Conservation (phyloP, 2,888 invertebrate species). For the Drosophila koepferae region DNA sequence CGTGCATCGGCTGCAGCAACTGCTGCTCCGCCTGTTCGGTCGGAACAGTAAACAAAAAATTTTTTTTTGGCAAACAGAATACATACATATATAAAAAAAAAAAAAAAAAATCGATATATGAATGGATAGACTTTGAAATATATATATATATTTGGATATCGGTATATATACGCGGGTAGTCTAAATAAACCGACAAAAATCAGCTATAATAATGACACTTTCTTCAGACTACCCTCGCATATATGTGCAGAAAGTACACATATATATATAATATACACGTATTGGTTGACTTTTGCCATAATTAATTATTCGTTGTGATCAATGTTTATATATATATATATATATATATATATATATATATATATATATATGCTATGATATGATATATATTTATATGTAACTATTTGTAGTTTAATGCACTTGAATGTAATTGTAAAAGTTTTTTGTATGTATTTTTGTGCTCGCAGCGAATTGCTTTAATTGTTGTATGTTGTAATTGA, state of each 20-base stretch:
- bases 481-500: slow-evolving; percentile 64
- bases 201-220: neutral
- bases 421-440: slow-evolving; percentile 6
- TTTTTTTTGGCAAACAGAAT: neutral
- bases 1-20: slow-evolving; percentile 51
- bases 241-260: neutral
- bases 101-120: neutral
- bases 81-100: neutral
- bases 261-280: neutral
- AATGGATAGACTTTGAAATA: neutral
- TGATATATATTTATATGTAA: slow-evolving; percentile 8
- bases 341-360: slow-evolving; percentile 22
- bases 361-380: slow-evolving; percentile 17
- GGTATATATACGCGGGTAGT: neutral
- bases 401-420: slow-evolving; percentile 7
- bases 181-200: neutral
- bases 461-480: slow-evolving; percentile 53
- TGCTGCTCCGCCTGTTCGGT: slow-evolving; percentile 36
- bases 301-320: slow-evolving; percentile 44
- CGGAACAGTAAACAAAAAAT: slow-evolving; percentile 21
- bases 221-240: neutral
- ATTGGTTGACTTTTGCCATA: slow-evolving; percentile 6
- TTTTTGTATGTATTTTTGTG: slow-evolving; percentile 40
- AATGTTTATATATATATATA: slow-evolving; percentile 36
- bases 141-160: neutral